These are phyloP conservation scores for Eristalis pertinax DNA, from an alignment of 2,888 invertebrate genomes.

Conservation along the genomic window DNA sequence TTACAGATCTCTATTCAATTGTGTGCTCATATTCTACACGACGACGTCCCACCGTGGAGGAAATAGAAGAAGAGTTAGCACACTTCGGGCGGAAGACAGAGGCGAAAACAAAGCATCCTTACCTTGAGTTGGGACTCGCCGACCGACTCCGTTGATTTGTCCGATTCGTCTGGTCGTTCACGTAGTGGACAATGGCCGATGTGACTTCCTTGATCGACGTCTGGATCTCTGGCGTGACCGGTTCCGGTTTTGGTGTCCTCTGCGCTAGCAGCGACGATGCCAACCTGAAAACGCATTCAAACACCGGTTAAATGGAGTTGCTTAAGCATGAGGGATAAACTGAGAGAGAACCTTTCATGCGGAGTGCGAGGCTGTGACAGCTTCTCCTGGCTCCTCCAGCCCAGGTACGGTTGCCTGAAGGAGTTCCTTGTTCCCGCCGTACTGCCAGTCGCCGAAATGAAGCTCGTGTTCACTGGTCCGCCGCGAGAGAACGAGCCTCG, in stretches of 20 bases:
- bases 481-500: slow-evolving; percentile 87
- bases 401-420: slow-evolving; percentile 93
- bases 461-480: slow-evolving; percentile 81
- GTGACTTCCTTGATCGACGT: slow-evolving; percentile 95
- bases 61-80: not conserved
- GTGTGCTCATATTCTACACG: slow-evolving; percentile 62
- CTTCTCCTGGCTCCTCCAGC: slow-evolving; percentile 94
- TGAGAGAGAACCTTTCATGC: slow-evolving; percentile 86
- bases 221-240: slow-evolving; percentile 86
- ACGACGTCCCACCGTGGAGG: not conserved
- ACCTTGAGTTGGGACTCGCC: slow-evolving; percentile 81
- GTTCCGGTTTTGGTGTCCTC: slow-evolving; percentile 79
- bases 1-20: slow-evolving; percentile 54
- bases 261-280: slow-evolving; percentile 86
- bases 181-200: slow-evolving; percentile 95
- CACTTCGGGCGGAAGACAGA: not conserved
- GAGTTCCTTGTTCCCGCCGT: slow-evolving; percentile 85
- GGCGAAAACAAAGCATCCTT: slow-evolving; percentile 68
- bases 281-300: slow-evolving; percentile 81
- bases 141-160: slow-evolving; percentile 81
- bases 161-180: slow-evolving; percentile 87
- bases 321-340: too few relatives aligned
- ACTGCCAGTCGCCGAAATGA: slow-evolving; percentile 85
- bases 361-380: slow-evolving; percentile 91
- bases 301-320: not conserved